Base-by-base conservation (phyloP, 2,113 vertebrate species). In the Phalacrocorax pelagicus region DNA sequence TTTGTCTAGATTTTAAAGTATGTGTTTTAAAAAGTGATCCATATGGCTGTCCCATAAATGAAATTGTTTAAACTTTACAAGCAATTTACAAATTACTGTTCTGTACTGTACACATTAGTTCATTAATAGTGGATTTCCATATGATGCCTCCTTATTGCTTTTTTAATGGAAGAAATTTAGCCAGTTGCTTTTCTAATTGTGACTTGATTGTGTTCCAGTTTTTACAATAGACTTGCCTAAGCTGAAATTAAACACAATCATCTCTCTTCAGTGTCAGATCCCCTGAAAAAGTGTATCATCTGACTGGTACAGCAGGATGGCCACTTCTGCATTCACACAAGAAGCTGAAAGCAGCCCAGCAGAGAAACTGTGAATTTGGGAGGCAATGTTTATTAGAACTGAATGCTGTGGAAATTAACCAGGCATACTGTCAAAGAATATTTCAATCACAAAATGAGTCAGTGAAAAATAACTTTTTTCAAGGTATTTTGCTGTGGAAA, bases 111-210 rank as follows among this genome's bases (percentile, higher is more conserved):
- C 63, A 11, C 47, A 85, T 74, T 88, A 44, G n/a, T 51, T 90
- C 51, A 83, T 95, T 91, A 87, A 75, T 87, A 90, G 82, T 66
- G 42, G 16, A 87, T 95, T 94, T 89, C 12, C 23, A 44, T 78
- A 40, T 42, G 46, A 72, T 82, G 13, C 8, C n/a, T 88, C 51
- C 23, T 82, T 95, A 89, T 65, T 73, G 66, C 13, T 88, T 94
- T 91, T 89, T 86, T 83, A 90, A 92, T 85, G 58, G 67, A 61
- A 85, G 62, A 94, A 85, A 92, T 84, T 46, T 81, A 95, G 61
- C 27, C 52, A 72, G 49, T 85, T 91, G 30, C n/a, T 91, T 54
- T 85, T 74, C 32, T 94, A 80, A 66, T 90, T 90, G 54, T 87
- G 58, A 51, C 54, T 92, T 80, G 42, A 85, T 91, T 95, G 36